Evolutionary conservation across 2,797 vertebrate species (phyloP), one percentile per base, ranked within the genome.

Genomic region (Poecile montanus): DNA sequence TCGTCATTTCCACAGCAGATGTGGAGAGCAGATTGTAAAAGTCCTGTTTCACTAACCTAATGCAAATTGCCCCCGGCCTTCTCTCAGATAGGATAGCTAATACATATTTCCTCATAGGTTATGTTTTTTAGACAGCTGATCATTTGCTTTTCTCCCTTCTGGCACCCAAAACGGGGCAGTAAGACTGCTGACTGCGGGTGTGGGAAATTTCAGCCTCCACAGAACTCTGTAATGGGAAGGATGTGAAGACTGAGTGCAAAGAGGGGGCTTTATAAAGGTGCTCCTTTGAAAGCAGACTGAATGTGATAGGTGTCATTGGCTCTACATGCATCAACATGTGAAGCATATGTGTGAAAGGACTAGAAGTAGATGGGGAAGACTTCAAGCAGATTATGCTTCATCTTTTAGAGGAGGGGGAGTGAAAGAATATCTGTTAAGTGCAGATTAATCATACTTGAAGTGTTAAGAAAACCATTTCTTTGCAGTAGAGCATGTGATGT

Each of bases 401-500:
- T 74, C 21, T 67, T n/a, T 70, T 91, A 48, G 63, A 72, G 66
- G 66, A 70, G 47, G 36, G 8, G 54, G 21, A 72, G 84, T 89
- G 74, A 80, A 63, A 79, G 15, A 66, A 56, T 60, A 23, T 63
- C 88, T 91, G 75, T 66, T 79, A 89, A 92, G 23, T 73, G 36
- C 56, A 88, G 75, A 88, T 78, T 73, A 94, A 70, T 87, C 91
- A 91, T 58, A 58, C 47, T 72, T 1, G 0, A 89, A 89, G 63
- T 87, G 87, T 79, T 79, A 79, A 87, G 88, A 79, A 94, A 92
- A 87, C 30, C 23, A 61, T 70, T 50, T 62, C 19, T 92, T 78
- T 76, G 38, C 61, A 74, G 65, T 42, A 81, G 38, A 80, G 8
- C 42, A 57, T 90, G 68, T 90, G 90, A 83, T 71, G 53, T 88